Evolutionary conservation across 2,888 invertebrate genomes (phyloP).

Genomic region (Furcula furcula): DNA sequence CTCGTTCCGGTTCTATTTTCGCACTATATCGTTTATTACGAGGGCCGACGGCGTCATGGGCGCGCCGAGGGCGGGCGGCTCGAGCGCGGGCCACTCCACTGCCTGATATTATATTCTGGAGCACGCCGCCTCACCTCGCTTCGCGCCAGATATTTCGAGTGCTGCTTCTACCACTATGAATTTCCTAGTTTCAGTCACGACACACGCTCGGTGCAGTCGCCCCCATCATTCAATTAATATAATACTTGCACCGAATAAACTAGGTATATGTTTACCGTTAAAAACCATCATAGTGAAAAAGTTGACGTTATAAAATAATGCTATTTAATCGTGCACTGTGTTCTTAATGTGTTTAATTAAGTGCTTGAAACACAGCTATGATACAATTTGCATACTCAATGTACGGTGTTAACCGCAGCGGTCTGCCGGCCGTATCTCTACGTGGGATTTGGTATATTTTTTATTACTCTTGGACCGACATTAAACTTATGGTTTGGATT

Average conservation of each 20-base stretch:
- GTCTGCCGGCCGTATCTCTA: conserved; percentile 14
- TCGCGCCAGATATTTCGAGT: conserved; percentile 80
- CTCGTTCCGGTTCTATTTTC: conserved; percentile 73
- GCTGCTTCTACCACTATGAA: conserved; percentile 76
- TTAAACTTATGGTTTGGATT: background rate
- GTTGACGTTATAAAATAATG: conserved; percentile 15
- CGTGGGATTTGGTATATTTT: conserved; percentile 9
- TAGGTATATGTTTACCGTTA: conserved; percentile 4
- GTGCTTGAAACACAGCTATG: conserved; percentile 25
- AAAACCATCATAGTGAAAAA: conserved; percentile 18
- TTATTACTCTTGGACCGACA: conserved; percentile 5
- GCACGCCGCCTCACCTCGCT: conserved; percentile 75
- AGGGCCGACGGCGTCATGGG: conserved; percentile 51
- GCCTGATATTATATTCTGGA: conserved; percentile 81
- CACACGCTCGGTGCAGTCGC: conserved; percentile 67
- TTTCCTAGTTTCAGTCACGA: conserved; percentile 74
- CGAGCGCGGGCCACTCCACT: conserved; percentile 65
- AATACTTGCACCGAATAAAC: conserved; percentile 3
- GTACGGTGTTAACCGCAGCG: conserved; percentile 15
- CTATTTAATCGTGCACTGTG: conserved; percentile 11
- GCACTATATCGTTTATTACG: conserved; percentile 73
- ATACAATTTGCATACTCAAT: conserved; percentile 28
- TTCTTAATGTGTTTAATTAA: conserved; percentile 29
- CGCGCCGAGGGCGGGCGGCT: conserved; percentile 44
- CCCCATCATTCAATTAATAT: conserved; percentile 57